phyloP scores from a whole-genome alignment of 2,888 invertebrate species.

The Eulithis testata region DNA sequence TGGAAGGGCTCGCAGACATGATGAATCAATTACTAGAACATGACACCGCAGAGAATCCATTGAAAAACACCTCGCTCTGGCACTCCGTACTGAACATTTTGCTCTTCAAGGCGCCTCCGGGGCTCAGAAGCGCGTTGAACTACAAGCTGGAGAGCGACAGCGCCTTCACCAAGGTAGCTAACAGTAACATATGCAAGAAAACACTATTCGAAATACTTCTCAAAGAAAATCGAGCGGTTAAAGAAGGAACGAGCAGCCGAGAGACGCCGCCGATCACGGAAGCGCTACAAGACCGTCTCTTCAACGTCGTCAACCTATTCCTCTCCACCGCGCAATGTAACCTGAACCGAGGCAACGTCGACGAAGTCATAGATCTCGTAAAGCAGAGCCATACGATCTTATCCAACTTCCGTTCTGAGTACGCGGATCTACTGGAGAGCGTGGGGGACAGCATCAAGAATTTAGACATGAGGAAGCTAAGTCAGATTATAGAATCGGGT shows the following conservation, averaged over 20 bases:
- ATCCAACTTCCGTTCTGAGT: constrained; percentile 32
- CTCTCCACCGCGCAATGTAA: constrained; percentile 38
- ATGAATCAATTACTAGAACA: constrained; percentile 28
- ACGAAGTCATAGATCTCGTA: constrained; percentile 37
- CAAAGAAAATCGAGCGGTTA: constrained; percentile 38
- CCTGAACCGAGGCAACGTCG: constrained; percentile 38
- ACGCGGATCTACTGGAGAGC: constrained; percentile 32
- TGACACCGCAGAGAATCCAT: constrained; percentile 11
- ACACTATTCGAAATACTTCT: constrained; percentile 50
- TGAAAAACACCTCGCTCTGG: constrained; percentile 43
- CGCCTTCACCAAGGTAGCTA: constrained; percentile 36
- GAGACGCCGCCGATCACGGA: constrained; percentile 40
- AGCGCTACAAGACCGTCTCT: constrained; percentile 46
- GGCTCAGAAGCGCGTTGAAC: constrained; percentile 49
- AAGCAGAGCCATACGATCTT: constrained; percentile 36
- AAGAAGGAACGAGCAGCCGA: constrained; percentile 8
- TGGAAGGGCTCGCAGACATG: constrained; percentile 46
- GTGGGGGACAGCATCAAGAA: constrained; percentile 37
- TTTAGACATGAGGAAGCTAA: constrained; percentile 34
- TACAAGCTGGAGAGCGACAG: constrained; percentile 53
- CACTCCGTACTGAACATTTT: constrained; percentile 48
- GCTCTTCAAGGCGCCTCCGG: constrained; percentile 42
- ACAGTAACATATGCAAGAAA: constrained; percentile 40
- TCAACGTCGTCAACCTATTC: constrained; percentile 45
- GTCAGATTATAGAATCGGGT: constrained; percentile 34